Base-by-base conservation (phyloP, 2,888 invertebrate genomes). In the Abscondita cerata region DNA sequence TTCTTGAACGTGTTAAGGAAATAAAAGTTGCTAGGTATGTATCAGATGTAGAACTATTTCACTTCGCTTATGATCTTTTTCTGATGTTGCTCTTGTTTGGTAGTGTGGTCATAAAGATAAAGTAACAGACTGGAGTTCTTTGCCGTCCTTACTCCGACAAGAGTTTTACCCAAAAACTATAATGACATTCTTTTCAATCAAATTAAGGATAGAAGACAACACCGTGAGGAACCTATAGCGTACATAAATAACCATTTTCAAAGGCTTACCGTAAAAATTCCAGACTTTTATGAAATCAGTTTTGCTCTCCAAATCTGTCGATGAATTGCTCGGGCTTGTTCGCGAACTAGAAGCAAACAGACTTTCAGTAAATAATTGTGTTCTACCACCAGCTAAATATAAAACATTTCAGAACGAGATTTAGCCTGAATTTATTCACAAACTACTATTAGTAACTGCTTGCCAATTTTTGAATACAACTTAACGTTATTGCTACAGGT, bases 321-420 rank as follows among this genome's bases (percentile, higher is more conserved):
- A 38, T n/a, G 38, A 38, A 4, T 8, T 38, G 13, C 9, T 38
- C 2, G 13, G 13, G 13, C n/a, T 38, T 4, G 4, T 13, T 2
- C 38, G 38, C 2, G 38, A 38, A 38, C n/a, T 38, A 4, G 33
- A 33, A 9, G 38, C n/a, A 4, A 38, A 38, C 9, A 38, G 38
- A 13, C 12, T 13, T 6, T n/a, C 38, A 4, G 38, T 38, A 6
- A 38, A 38, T 38, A 13, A 38, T 4, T 38, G 13, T 38, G n/a
- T 8, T 4, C 38, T 13, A 38, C 38, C 38, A 38, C 38, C 38
- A 12, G 12, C 38, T 4, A 38, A 38, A 38, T 38, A n/a, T 6
- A 38, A 38, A 38, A 38, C n/a, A 38, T 8, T 38, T 38, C 13
- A n/a, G 38, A 38, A 38, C 4, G 38, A n/a, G 38, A 38, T n/a